Base-by-base conservation (phyloP, 2,888 invertebrate genomes). In the Lasioglossum calceatum region DNA sequence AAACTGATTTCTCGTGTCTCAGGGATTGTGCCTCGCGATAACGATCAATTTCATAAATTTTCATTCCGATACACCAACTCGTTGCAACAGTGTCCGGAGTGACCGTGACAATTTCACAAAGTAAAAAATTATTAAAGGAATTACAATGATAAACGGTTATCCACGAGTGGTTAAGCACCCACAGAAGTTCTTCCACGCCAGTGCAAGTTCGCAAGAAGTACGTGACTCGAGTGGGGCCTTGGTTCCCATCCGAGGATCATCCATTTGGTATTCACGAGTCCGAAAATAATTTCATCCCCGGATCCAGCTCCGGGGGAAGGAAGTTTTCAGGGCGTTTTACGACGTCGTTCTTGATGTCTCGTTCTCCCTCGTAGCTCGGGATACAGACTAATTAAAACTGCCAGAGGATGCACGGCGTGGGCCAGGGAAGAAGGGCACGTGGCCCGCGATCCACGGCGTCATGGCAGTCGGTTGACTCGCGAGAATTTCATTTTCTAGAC, bases 301-400 rank as follows among this genome's bases (percentile, higher is more conserved):
- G 4, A 23, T 75, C n/a, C 42, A n/a, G 23, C 10, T 0, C 23
- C 54, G 36, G 58, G 67, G 19, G 64, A 42, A 82, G 81, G 84
- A 82, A 77, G 86, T 85, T 91, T 85, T 86, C 81, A 87, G 87
- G 84, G 82, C 88, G 8, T 89, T 91, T 90, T 85, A 85, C 85
- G 87, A 83, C 79, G 70, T 64, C 58, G 71, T 67, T 72, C 75
- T 12, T 42, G 70, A 71, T 42, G n/a, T 71, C 70, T n/a, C 70
- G 42, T 23, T 14, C 42, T 12, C 50, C 76, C 39, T 81, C 79
- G 77, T 72, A 70, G 36, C n/a, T n/a, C 70, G 64, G 73, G 84
- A 44, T 81, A 81, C 77, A 74, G 87, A 81, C 88, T 90, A 90
- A 90, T 90, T 89, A 90, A 88, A 81, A 75, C 76, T 36, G 74